phyloP scores from a whole-genome alignment of 2,113 vertebrate species.

The Aix galericulata region DNA sequence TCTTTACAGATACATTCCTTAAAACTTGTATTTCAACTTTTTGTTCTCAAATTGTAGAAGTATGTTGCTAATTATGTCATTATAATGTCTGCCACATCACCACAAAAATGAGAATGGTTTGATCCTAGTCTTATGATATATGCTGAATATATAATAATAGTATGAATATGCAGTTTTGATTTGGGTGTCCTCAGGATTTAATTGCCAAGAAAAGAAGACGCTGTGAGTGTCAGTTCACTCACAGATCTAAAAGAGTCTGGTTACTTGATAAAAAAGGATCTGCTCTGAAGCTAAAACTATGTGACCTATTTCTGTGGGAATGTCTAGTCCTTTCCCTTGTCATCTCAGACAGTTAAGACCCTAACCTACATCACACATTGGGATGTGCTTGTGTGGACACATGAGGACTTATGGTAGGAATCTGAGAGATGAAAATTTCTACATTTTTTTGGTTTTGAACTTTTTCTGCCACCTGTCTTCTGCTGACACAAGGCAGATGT shows the following conservation, averaged over 20 bases:
- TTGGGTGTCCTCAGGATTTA: background rate
- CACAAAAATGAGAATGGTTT: background rate
- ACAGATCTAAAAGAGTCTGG: background rate
- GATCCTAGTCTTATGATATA: rapidly evolving
- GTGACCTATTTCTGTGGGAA: background rate
- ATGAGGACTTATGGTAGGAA: background rate
- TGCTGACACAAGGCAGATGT: background rate
- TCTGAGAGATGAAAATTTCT: background rate
- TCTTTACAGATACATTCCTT: background rate
- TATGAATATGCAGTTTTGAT: background rate
- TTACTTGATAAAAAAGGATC: background rate
- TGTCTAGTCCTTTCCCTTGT: background rate
- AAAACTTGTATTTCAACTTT: background rate
- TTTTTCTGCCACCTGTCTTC: background rate
- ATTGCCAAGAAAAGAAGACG: background rate
- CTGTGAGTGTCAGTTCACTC: background rate
- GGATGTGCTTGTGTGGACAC: background rate
- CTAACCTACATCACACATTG: background rate
- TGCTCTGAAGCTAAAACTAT: background rate
- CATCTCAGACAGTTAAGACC: background rate
- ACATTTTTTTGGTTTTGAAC: background rate
- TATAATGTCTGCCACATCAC: background rate
- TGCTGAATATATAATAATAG: background rate
- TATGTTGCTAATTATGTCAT: background rate
- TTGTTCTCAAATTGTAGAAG: background rate